These are phyloP conservation scores for Petroica traversi DNA, from an alignment of 2,113 vertebrate genomes.

Conservation along the genomic window DNA sequence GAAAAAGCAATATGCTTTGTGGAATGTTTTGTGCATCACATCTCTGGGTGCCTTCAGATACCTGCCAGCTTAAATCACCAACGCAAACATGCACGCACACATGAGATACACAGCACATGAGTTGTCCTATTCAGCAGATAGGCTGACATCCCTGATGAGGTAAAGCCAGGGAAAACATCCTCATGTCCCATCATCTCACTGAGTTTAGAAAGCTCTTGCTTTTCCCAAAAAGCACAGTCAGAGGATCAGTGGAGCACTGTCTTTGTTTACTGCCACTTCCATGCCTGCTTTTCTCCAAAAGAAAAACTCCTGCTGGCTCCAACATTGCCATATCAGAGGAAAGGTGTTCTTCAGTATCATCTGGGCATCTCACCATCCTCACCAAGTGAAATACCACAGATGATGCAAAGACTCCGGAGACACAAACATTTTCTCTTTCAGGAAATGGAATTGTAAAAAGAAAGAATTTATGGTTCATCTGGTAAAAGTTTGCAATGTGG, in stretches of 20 bases:
- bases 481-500: not conserved
- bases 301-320: not conserved
- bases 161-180: not conserved
- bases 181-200: not conserved
- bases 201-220: not conserved
- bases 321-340: not conserved
- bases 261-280: not conserved
- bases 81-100: not conserved
- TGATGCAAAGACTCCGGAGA: not conserved
- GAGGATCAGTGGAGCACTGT: not conserved
- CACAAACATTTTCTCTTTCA: not conserved
- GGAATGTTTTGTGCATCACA: not conserved
- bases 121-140: rapidly evolving
- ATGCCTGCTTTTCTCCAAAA: not conserved
- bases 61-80: not conserved
- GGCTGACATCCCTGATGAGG: rapidly evolving
- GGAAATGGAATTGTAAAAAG: not conserved
- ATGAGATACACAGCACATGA: rapidly evolving
- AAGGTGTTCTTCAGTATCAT: not conserved
- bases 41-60: not conserved
- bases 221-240: not conserved
- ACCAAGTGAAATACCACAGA: not conserved
- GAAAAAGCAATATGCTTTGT: not conserved
- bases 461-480: not conserved
- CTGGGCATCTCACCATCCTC: not conserved